Evolutionary conservation across 2,113 vertebrate genomes (phyloP).

Genomic region (Spermophilus dauricus): DNA sequence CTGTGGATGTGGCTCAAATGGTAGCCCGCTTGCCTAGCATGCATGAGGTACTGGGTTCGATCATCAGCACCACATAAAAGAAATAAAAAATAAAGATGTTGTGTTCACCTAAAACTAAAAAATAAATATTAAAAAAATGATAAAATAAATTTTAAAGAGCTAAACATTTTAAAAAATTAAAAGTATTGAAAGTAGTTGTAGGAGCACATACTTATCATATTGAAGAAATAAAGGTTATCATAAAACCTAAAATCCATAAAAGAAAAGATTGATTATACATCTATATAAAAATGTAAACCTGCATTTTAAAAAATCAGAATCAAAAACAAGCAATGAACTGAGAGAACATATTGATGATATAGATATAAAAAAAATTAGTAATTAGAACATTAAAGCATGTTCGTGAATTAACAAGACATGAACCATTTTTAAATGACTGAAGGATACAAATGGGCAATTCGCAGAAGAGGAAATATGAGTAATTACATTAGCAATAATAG

Average conservation of each 20-base stretch:
- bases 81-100: no score
- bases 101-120: no score
- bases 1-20: no score
- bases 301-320: background rate
- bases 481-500: slow-evolving; percentile 12
- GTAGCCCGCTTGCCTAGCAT: no score
- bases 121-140: no score
- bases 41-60: no score
- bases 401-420: background rate
- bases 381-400: background rate
- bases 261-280: background rate
- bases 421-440: background rate
- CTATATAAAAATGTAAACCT: background rate
- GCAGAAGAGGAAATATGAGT: background rate
- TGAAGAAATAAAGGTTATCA: background rate
- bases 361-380: background rate
- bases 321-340: background rate
- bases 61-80: no score
- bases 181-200: background rate
- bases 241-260: background rate
- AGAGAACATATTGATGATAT: background rate
- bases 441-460: background rate
- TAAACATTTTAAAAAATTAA: background rate
- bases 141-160: background rate
- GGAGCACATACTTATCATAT: background rate